Base-by-base conservation (phyloP, 2,888 invertebrate genomes). In the Hypercompe scribonia region DNA sequence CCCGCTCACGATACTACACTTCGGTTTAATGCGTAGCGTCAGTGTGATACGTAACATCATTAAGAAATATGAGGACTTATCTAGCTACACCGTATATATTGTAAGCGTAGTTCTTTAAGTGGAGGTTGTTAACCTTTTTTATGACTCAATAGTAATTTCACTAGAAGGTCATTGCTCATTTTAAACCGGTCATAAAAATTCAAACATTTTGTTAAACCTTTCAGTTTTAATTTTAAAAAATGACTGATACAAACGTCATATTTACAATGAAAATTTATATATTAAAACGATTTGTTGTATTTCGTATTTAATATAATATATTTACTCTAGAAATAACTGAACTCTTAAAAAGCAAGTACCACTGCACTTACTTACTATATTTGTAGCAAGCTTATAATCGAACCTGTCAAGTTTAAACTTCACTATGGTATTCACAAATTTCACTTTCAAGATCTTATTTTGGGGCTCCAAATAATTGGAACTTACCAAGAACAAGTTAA, bases 71-170 rank as follows among this genome's bases (percentile, higher is more conserved):
- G 69, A 75, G 68, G 63, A 78, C 34, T 81, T 81, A 81, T 80
- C 76, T 81, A 74, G 75, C 75, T 64, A 71, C 24, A 68, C 64
- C 1, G 70, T n/a, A 66, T 63, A 76, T 80, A 69, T 78, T 74
- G 72, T 79, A 42, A 76, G 61, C 50, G 71, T 78, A 68, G 61
- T 69, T 77, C 74, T 68, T 72, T 80, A 77, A 67, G 80, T 80
- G 74, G 73, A 83, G 87, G 88, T 88, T 80, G 72, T 80, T 85
- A 80, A 88, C 85, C 86, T 87, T 83, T 81, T 18, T 54, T 68
- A 36, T 36, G 54, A 54, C 50, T 68, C 34, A 33, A 67, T 76
- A 79, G 74, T 71, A 68, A 78, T 75, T 71, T 76, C 70, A 65
- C 64, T 67, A 66, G 64, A 74, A 63, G 79, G 81, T 81, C 71